Base-by-base conservation (phyloP, 2,797 vertebrate species). In the Tinamus major region DNA sequence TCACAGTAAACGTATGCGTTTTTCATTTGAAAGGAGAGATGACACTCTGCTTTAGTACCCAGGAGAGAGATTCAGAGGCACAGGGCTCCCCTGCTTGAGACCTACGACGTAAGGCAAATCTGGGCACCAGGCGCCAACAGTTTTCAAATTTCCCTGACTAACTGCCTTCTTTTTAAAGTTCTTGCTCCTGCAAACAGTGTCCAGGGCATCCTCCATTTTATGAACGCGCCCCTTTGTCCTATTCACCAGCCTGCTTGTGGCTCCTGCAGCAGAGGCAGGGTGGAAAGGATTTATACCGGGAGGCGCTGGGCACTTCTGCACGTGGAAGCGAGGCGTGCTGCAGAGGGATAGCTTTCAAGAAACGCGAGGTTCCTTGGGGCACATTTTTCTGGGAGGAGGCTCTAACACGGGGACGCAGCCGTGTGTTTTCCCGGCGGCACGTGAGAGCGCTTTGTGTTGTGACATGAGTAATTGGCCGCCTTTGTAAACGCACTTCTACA, bases 171-270 rank as follows among this genome's bases (percentile, higher is more conserved):
- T 41, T 85, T 33, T 63, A 37, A 71, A 77, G 24, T 20, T 69
- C 49, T 41, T 0, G 0, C 71, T 83, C 79, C 56, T 85, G 48
- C 64, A 61, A 88, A 35, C 44, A 23, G 67, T 29, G 69, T 37
- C 46, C 1, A 2, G 69, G 74, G 27, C 51, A 46, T 42, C 62
- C 63, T 90, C 80, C 78, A 74, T 89, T 93, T 94, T 82, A 84
- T 93, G 82, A 86, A 89, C 81, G 26, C 24, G 70, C 88, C 68
- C 64, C 61, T 92, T 93, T 91, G 80, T 92, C 83, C 90, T 89
- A 63, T 79, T 68, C 83, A 44, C 39, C 26, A 44, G 85, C 58
- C 62, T 95, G 89, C 94, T 93, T 87, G 89, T 85, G 92, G 87
- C 39, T 82, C 48, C 71, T 0, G 6, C 44, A 84, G 18, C 19